Percentiles rank a stretch among this genome's conserved stretches.
These are phyloP conservation scores for Misgurnus anguillicaudatus DNA, from an alignment of 2,113 vertebrate genomes.

Conservation along the genomic window DNA sequence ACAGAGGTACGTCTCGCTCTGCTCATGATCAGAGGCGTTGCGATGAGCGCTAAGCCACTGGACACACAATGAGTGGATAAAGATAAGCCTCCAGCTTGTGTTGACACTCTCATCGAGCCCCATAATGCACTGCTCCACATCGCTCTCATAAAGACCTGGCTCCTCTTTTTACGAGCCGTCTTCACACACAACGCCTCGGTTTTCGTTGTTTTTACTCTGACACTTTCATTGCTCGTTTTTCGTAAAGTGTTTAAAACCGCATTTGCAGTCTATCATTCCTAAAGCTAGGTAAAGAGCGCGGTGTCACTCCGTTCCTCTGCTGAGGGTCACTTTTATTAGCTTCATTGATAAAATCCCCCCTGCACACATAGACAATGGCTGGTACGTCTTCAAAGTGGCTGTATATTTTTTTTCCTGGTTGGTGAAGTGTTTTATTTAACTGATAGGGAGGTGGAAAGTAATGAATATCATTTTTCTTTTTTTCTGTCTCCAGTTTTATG, in stretches of 20 bases:
- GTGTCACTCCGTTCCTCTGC: slow-evolving; percentile 29
- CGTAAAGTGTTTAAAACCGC: slow-evolving; percentile 46
- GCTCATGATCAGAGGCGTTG: slow-evolving; percentile 30
- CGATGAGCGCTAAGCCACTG: slow-evolving; percentile 34
- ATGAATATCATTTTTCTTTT: slow-evolving; percentile 86
- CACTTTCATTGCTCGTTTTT: slow-evolving; percentile 58
- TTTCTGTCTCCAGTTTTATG: slow-evolving; percentile 65
- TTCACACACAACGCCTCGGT: slow-evolving; percentile 40
- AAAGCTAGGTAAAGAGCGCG: slow-evolving; percentile 50
- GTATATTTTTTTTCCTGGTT: slow-evolving; percentile 51
- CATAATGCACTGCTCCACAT: slow-evolving; percentile 51
- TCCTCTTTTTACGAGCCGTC: slow-evolving; percentile 47
- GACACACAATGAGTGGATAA: slow-evolving; percentile 40
- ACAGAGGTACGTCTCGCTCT: slow-evolving; percentile 5
- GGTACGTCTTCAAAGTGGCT: slow-evolving; percentile 52
- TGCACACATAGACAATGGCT: slow-evolving; percentile 67
- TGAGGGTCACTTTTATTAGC: slow-evolving; percentile 70
- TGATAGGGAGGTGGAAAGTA: slow-evolving; percentile 91
- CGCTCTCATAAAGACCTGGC: slow-evolving; percentile 45
- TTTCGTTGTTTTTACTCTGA: slow-evolving; percentile 51
- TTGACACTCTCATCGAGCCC: slow-evolving; percentile 49
- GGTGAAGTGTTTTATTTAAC: slow-evolving; percentile 85
- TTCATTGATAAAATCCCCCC: slow-evolving; percentile 74
- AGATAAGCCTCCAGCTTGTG: slow-evolving; percentile 43
- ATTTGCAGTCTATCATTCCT: slow-evolving; percentile 57